Percentiles rank a stretch among this genome's conserved stretches.
phyloP scores from a whole-genome alignment of 2,888 invertebrate genomes.

The Acrobasis repandana region DNA sequence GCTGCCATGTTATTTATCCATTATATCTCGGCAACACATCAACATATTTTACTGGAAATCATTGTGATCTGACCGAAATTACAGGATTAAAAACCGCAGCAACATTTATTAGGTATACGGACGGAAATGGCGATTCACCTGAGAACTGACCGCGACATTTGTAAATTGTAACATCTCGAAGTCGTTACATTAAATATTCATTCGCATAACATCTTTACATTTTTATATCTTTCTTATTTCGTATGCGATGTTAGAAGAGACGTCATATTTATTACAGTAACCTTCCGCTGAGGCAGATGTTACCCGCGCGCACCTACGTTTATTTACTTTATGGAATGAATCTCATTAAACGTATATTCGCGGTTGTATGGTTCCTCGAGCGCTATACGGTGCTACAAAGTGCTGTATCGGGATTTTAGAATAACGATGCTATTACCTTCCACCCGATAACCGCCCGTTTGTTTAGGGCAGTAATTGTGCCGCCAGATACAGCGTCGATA shows the following conservation, averaged over 20 bases:
- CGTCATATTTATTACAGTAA: constrained; percentile 45
- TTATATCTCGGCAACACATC: constrained; percentile 10
- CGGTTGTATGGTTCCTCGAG: constrained; percentile 2
- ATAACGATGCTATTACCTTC: constrained; percentile 40
- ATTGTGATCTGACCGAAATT: background rate
- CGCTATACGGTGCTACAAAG: constrained; percentile 6
- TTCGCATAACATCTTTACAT: constrained; percentile 48
- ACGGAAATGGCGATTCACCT: constrained; percentile 27
- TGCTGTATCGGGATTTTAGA: constrained; percentile 36
- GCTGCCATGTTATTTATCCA: background rate
- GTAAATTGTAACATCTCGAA: constrained; percentile 36
- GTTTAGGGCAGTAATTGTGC: constrained; percentile 59
- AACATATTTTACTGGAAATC: background rate
- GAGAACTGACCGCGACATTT: constrained; percentile 34
- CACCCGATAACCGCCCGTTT: constrained; percentile 57
- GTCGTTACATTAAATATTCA: constrained; percentile 54
- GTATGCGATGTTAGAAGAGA: constrained; percentile 45
- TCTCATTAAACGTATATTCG: constrained; percentile 19
- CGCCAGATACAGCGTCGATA: constrained; percentile 55
- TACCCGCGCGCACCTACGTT: constrained; percentile 13
- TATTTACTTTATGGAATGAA: constrained; percentile 22
- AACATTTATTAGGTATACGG: background rate
- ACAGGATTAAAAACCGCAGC: background rate
- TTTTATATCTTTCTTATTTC: constrained; percentile 50
- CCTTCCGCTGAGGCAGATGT: constrained; percentile 27